Conservation (phyloP, 2,797 vertebrate species). For the Leuciscus waleckii region DNA sequence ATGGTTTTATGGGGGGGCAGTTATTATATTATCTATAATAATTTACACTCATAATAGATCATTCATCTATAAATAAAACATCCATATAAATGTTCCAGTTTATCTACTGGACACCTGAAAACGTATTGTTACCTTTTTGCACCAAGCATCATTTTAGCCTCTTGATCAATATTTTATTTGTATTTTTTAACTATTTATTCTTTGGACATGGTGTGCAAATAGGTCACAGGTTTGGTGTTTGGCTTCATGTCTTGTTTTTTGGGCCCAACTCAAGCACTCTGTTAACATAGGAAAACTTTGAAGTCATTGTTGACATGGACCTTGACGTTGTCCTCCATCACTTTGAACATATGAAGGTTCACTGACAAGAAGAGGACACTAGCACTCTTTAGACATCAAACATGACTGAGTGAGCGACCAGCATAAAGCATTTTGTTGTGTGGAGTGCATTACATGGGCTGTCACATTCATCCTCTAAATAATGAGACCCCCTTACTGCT, state of each 20-base stretch:
- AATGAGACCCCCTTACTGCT: slow-evolving; percentile 53
- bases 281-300: slow-evolving; percentile 28
- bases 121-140: not conserved
- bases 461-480: slow-evolving; percentile 63
- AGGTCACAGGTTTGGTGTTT: not conserved
- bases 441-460: slow-evolving; percentile 62
- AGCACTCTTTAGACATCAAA: slow-evolving; percentile 36
- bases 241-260: slow-evolving; percentile 17
- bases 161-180: not conserved
- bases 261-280: slow-evolving; percentile 11
- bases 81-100: not conserved
- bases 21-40: too few species aligned
- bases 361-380: slow-evolving; percentile 53
- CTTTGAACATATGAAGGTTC: slow-evolving; percentile 48
- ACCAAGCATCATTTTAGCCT: not conserved
- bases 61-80: not conserved
- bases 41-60: not conserved
- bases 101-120: not conserved
- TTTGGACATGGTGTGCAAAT: not conserved
- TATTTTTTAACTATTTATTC: not conserved
- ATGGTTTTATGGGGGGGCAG: not conserved
- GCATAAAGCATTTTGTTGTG: slow-evolving; percentile 38
- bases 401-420: slow-evolving; percentile 16
- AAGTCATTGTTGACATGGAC: slow-evolving; percentile 49
- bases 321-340: slow-evolving; percentile 55